Percentiles rank a stretch among this genome's conserved stretches.
phyloP scores from a whole-genome alignment of 1,140 invertebrate genomes.

The Diachasmimorpha longicaudata region DNA sequence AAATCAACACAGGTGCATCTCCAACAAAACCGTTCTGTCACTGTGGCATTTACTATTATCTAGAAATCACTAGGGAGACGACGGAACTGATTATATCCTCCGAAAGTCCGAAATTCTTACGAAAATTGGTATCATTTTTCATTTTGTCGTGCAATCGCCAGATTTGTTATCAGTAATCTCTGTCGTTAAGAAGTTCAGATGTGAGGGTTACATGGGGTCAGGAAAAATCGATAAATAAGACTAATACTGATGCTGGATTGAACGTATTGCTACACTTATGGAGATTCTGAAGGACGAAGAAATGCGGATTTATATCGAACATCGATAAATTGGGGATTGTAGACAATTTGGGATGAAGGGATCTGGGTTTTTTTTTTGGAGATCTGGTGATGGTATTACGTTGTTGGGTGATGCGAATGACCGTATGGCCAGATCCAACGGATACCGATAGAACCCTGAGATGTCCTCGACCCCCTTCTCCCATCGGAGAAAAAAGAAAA shows the following conservation, averaged over 20 bases:
- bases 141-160: too few species aligned
- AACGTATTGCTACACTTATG: background rate
- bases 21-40: too few species aligned
- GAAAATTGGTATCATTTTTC: too few species aligned
- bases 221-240: background rate
- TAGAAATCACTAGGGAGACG: too few species aligned
- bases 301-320: background rate
- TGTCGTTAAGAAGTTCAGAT: background rate
- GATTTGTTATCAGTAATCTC: too few species aligned
- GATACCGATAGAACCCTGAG: background rate
- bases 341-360: background rate
- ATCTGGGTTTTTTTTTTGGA: background rate
- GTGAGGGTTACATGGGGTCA: background rate
- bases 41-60: too few species aligned
- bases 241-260: background rate
- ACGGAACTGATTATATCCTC: too few species aligned
- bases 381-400: background rate
- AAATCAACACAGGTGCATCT: too few species aligned
- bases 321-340: background rate
- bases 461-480: background rate
- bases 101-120: too few species aligned
- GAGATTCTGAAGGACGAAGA: background rate
- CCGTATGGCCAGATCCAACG: background rate
- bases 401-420: background rate
- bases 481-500: slow-evolving; percentile 12